Evolutionary conservation across 2,113 vertebrate genomes (phyloP).

Genomic region (Scomber colias): DNA sequence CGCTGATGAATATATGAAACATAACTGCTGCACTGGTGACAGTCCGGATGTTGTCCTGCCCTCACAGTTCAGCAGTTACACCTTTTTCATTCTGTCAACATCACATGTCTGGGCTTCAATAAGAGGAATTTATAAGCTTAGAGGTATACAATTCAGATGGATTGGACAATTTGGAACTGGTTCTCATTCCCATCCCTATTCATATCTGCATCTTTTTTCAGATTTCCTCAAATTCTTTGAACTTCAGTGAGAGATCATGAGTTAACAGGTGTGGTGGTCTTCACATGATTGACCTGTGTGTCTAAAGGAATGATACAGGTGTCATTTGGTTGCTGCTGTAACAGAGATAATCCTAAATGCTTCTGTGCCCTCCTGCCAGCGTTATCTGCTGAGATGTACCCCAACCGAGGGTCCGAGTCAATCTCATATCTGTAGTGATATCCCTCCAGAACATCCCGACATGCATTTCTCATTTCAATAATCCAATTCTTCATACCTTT

Average conservation of each 20-base stretch:
- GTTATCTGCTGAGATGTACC: conserved; percentile 54
- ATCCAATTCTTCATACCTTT: conserved; percentile 86
- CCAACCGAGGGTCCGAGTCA: conserved; percentile 82
- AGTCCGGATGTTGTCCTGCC: too few relatives aligned
- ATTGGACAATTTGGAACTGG: too few relatives aligned
- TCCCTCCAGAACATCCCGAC: conserved; percentile 83
- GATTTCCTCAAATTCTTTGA: conserved; percentile 1
- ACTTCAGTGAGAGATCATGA: conserved; percentile 20
- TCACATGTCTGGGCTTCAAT: too few relatives aligned
- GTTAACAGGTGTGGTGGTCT: conserved; percentile 20
- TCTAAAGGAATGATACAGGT: conserved; percentile 66
- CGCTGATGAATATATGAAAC: too few relatives aligned
- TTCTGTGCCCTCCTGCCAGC: conserved; percentile 20
- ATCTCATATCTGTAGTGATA: conserved; percentile 87
- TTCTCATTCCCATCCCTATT: not conserved
- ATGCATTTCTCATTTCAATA: conserved; percentile 79
- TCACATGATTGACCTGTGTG: conserved; percentile 54
- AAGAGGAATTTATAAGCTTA: too few relatives aligned
- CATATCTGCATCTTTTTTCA: not conserved
- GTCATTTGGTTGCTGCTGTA: conserved; percentile 64
- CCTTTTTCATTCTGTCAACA: too few relatives aligned
- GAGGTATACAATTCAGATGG: too few relatives aligned
- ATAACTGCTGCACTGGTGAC: too few relatives aligned
- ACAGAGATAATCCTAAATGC: conserved; percentile 34
- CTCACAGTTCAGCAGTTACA: too few relatives aligned